Conservation (phyloP, 92 coral and sea anemone genomes). For the Nematostella vectensis region DNA sequence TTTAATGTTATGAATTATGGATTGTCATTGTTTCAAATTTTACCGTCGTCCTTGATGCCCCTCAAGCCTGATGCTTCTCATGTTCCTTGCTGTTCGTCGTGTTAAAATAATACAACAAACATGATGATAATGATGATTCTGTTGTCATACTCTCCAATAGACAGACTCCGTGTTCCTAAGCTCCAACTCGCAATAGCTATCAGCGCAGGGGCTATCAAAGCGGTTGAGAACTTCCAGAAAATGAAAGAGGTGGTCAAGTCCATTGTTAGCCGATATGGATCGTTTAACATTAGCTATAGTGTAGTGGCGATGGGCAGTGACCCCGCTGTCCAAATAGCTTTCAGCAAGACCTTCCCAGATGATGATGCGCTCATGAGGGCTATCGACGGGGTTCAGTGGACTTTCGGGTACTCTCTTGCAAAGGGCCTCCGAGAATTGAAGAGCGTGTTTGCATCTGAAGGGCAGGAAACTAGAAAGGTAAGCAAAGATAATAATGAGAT, state of each 20-base stretch:
- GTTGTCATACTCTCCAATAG: too few relatives aligned
- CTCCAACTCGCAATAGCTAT: constrained; percentile 66
- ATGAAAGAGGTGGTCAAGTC: constrained; percentile 46
- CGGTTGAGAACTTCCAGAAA: constrained; percentile 35
- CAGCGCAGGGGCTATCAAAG: constrained; percentile 35
- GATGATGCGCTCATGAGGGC: constrained; percentile 20
- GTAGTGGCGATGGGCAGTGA: constrained; percentile 55
- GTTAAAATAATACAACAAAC: too few relatives aligned
- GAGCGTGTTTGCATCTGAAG: constrained; percentile 20
- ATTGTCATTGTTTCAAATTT: too few relatives aligned
- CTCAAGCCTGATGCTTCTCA: too few relatives aligned
- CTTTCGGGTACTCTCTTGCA: constrained; percentile 28
- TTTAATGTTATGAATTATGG: too few relatives aligned
- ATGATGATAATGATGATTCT: too few relatives aligned
- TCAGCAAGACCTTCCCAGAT: constrained; percentile 53
- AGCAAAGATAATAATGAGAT: too few relatives aligned
- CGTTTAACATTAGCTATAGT: constrained; percentile 51
- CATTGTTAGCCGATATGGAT: constrained; percentile 40
- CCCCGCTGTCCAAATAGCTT: constrained; percentile 40
- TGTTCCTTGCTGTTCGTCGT: too few relatives aligned
- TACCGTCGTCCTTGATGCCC: too few relatives aligned
- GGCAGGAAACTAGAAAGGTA: constrained; percentile 42
- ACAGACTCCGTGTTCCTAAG: constrained; percentile 16
- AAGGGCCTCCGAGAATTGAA: constrained; percentile 27
- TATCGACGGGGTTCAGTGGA: constrained; percentile 18